These are phyloP conservation scores for Drosophila funebris DNA, from an alignment of 1,140 invertebrate genomes.

Conservation along the genomic window DNA sequence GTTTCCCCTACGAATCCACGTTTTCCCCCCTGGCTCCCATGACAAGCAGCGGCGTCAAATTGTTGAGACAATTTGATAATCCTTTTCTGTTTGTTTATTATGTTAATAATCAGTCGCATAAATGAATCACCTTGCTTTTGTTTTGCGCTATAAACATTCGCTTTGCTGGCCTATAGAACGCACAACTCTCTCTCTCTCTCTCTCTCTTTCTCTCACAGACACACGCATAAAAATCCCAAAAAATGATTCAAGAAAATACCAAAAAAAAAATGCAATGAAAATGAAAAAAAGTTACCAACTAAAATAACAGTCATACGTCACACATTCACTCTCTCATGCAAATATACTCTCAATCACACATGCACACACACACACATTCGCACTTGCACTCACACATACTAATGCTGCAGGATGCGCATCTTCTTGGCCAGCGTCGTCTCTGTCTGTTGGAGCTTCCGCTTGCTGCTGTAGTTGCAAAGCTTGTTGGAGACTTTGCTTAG, in stretches of 20 bases:
- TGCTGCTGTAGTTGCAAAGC: slow-evolving; percentile 73
- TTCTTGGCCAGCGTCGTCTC: slow-evolving; percentile 68
- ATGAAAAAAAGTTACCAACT: neutral
- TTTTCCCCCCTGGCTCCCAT: neutral
- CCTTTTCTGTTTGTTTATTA: slow-evolving; percentile 46
- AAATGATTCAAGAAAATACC: too few species aligned
- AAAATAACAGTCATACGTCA: neutral
- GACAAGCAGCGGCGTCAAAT: neutral
- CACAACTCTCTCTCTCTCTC: too few species aligned
- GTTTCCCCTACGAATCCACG: slow-evolving; percentile 28
- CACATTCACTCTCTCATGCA: slow-evolving; percentile 3
- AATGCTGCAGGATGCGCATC: slow-evolving; percentile 67
- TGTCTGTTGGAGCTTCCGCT: slow-evolving; percentile 60
- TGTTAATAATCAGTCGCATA: slow-evolving; percentile 82
- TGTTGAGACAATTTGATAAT: slow-evolving; percentile 20
- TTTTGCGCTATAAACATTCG: slow-evolving; percentile 31
- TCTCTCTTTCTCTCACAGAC: neutral
- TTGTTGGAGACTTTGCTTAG: slow-evolving; percentile 67
- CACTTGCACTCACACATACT: slow-evolving; percentile 12
- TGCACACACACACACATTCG: neutral
- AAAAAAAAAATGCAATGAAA: slow-evolving; percentile 4
- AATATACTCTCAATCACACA: neutral
- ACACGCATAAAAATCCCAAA: neutral
- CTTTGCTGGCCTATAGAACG: slow-evolving; percentile 11
- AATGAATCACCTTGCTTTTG: slow-evolving; percentile 78